A percentile compares a stretch with the other conserved stretches of the same genome.
phyloP scores from a whole-genome alignment of 64 coral and sea anemone species.

The Pachyseris speciosa region DNA sequence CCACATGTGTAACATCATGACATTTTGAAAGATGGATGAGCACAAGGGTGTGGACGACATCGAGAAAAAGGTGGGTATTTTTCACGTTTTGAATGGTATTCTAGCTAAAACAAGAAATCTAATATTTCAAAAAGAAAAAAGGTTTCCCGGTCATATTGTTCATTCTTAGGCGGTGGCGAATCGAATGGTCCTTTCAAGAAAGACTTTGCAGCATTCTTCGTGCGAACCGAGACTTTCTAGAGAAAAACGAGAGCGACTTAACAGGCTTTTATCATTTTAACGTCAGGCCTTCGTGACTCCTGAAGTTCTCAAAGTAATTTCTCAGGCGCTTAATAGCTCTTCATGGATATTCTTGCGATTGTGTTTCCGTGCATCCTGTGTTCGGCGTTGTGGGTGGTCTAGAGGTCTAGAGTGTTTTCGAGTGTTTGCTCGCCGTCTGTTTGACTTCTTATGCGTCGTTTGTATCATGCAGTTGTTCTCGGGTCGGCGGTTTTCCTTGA shows the following conservation, averaged over 20 bases:
- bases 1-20: no score
- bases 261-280: background rate
- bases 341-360: background rate
- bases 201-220: background rate
- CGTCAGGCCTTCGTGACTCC: background rate
- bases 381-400: no score
- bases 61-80: background rate
- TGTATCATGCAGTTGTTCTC: background rate
- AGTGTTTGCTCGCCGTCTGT: background rate
- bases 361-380: no score
- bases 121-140: background rate
- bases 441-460: background rate
- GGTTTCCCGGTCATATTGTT: background rate
- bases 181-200: background rate
- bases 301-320: background rate
- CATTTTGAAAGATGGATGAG: background rate
- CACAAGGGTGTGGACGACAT: background rate
- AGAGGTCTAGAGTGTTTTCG: no score
- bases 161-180: background rate
- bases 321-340: background rate
- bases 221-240: background rate
- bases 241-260: background rate
- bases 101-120: background rate
- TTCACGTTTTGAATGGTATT: background rate
- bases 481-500: background rate